Evolutionary conservation across 2,113 vertebrate genomes (phyloP), one percentile per base, ranked within the genome.

Genomic region (Tragelaphus scriptus): DNA sequence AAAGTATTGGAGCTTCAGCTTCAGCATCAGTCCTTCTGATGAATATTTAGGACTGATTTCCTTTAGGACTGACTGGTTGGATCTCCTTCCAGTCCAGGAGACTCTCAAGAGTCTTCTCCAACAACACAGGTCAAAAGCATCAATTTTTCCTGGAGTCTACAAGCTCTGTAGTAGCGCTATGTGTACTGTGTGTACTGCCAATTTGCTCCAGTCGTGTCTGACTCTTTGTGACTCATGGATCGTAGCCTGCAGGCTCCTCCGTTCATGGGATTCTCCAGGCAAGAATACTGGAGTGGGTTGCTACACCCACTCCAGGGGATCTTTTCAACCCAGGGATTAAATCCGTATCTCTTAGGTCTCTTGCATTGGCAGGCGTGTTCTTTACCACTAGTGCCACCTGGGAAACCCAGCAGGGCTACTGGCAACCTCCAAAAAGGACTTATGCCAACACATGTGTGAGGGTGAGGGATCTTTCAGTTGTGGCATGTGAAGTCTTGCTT

Each of bases 231-330:
- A 75, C 68, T 36, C 68, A 75, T 3, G 23, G 23, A 26, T 4
- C 2, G 1, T 15, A 44, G 71, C 23, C 23, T 0, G 1, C 23
- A 44, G 71, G 11, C 36, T 44, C 36, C 71, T 75, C 23, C 1
- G 0, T 25, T 44, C 36, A 44, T 4, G 36, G 12, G 12, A 44
- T 77, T 77, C 36, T 77, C 36, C 3, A 14, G 36, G 71, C 23
- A 44, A 77, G 71, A 77, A 26, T 77, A 44, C 40, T 44, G 40
- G 23, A 7, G 3, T 44, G 23, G 71, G 23, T 44, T 77, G 71
- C 40, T 26, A 44, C 26, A 26, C 40, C 71, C 44, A 23, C 12
- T 77, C 40, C 23, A 77, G 71, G 71, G 40, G 23, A 44, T 44
- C 71, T 77, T 44, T 44, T 44, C 40, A 77, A 77, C 71, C 40